phyloP scores from a whole-genome alignment of 2,797 vertebrate species.

The Dromococcyx pavoninus region DNA sequence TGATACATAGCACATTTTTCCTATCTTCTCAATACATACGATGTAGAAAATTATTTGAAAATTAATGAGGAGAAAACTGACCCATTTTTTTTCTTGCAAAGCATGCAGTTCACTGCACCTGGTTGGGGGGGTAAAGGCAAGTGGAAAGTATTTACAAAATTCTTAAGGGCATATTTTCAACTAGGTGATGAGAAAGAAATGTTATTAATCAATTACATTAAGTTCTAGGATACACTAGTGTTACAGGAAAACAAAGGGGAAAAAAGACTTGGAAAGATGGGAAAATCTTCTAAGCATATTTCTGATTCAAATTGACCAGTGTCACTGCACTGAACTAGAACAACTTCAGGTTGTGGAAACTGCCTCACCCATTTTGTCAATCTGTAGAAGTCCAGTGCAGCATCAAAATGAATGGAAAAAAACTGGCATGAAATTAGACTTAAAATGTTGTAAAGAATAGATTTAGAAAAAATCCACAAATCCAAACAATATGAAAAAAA shows the following conservation, averaged over 20 bases:
- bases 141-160: neutral
- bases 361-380: neutral
- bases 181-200: neutral
- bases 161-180: conserved; percentile 22
- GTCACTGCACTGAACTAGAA: neutral
- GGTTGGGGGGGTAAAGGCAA: neutral
- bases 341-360: neutral
- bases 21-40: neutral
- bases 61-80: neutral
- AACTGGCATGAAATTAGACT: neutral
- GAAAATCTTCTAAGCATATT: neutral
- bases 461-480: neutral
- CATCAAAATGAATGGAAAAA: neutral
- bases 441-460: neutral
- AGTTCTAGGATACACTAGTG: neutral
- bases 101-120: neutral
- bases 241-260: neutral
- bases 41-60: conserved; percentile 31
- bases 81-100: neutral
- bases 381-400: neutral
- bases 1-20: conserved; percentile 31
- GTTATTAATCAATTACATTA: neutral
- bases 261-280: neutral
- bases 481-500: neutral
- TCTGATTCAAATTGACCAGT: neutral